A percentile compares a stretch with the other conserved stretches of the same genome.
phyloP scores from a whole-genome alignment of 2,113 vertebrate species.

The Pachycephala philippinensis region DNA sequence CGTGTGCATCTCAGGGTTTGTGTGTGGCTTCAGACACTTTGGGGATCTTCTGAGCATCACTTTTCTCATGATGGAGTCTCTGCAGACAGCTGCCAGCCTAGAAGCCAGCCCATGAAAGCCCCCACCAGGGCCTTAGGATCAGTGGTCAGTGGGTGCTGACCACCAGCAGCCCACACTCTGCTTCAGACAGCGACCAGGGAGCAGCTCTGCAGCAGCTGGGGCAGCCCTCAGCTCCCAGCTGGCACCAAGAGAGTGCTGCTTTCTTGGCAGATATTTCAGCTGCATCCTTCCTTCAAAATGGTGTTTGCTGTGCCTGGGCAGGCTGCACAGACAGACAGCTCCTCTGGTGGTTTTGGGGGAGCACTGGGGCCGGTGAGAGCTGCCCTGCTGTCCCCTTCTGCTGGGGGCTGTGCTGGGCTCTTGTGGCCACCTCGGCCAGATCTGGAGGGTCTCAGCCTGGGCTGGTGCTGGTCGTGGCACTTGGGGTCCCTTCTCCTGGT shows the following conservation, averaged over 20 bases:
- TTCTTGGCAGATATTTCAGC: neutral
- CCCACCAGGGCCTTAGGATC: neutral
- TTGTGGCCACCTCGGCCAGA: neutral
- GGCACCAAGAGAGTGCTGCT: neutral
- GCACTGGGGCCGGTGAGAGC: neutral
- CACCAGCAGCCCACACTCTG: neutral
- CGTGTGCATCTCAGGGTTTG: neutral
- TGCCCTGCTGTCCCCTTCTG: neutral
- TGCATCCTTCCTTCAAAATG: neutral
- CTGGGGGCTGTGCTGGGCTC: neutral
- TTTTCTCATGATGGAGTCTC: neutral
- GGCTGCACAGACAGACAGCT: neutral
- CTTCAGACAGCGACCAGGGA: neutral
- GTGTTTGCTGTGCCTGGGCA: neutral
- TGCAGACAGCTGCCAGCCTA: neutral
- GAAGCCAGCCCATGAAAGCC: neutral
- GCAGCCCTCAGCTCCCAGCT: neutral
- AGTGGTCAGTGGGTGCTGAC: neutral
- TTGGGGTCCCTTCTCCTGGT: neutral
- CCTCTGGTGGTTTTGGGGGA: neutral
- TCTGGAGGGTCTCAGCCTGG: neutral
- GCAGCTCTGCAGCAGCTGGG: neutral
- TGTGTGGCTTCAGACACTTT: neutral
- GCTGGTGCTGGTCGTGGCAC: accelerated
- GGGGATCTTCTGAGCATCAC: neutral